Conservation (phyloP, 2,113 vertebrate genomes). For the Scomber scombrus region DNA sequence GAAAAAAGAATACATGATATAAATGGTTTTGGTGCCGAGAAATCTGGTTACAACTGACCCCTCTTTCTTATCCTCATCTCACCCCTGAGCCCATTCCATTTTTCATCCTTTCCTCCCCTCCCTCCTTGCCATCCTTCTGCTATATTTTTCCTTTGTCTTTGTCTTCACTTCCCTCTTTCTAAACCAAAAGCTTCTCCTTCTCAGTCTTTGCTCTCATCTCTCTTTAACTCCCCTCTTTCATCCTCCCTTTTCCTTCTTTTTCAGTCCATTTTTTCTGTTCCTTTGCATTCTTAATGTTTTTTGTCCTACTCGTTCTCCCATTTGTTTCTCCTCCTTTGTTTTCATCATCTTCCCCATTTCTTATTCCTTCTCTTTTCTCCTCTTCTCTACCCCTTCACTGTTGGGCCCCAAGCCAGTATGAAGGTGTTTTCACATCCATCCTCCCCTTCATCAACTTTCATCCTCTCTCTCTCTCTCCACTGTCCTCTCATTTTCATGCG, state of each 20-base stretch:
- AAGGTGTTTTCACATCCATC: conserved; percentile 48
- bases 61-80: conserved; percentile 49
- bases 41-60: conserved; percentile 64
- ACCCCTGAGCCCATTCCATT: conserved; percentile 31
- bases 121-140: background rate
- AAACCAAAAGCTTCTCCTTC: background rate
- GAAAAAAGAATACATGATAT: conserved; percentile 33
- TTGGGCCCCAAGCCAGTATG: conserved; percentile 33
- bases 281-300: conserved; percentile 1
- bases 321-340: conserved; percentile 23
- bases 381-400: background rate
- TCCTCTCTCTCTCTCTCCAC: conserved; percentile 45
- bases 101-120: conserved; percentile 19
- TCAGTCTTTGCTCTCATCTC: background rate
- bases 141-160: background rate
- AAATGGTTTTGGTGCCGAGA: conserved; percentile 46
- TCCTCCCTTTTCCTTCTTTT: background rate
- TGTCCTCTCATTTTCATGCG: conserved; percentile 67
- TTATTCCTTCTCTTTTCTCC: conserved; percentile 14
- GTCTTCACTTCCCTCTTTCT: conserved; percentile 10
- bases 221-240: background rate
- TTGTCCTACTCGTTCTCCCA: background rate
- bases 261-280: background rate
- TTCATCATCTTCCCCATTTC: conserved; percentile 16
- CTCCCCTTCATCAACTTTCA: conserved; percentile 26